These are phyloP conservation scores for Hemibagrus guttatus DNA, from an alignment of 2,797 vertebrate species.

Conservation along the genomic window DNA sequence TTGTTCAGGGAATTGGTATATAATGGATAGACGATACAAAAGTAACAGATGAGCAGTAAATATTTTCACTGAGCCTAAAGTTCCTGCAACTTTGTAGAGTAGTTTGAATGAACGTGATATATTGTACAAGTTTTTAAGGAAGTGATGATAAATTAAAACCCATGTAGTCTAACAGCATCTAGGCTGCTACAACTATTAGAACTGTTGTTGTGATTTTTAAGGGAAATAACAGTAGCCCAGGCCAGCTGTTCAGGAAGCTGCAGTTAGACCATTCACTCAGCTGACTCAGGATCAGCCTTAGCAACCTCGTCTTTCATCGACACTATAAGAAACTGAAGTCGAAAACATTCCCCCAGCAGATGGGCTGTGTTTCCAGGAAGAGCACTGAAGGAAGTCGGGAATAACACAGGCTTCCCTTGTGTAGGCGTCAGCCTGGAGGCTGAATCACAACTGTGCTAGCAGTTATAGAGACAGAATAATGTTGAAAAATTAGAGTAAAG, in stretches of 20 bases:
- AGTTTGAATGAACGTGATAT: too few relatives aligned
- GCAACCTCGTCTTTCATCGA: slow-evolving; percentile 14
- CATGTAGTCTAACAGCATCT: neutral
- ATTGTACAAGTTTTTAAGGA: too few relatives aligned
- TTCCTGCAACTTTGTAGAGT: too few relatives aligned
- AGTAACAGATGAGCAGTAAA: neutral
- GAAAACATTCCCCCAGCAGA: slow-evolving; percentile 37
- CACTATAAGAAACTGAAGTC: neutral
- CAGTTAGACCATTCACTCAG: neutral
- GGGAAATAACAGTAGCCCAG: slow-evolving; percentile 28
- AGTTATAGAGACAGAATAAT: neutral
- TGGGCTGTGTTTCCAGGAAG: slow-evolving; percentile 35
- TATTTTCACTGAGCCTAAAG: neutral
- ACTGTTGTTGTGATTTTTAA: slow-evolving; percentile 20
- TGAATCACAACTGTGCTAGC: neutral
- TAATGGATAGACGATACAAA: neutral
- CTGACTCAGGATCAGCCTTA: slow-evolving; percentile 32
- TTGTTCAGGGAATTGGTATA: too few relatives aligned
- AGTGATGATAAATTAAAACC: neutral
- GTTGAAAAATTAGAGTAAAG: neutral
- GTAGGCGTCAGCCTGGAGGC: slow-evolving; percentile 18
- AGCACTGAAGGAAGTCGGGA: slow-evolving; percentile 50
- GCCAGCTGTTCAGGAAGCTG: slow-evolving; percentile 35
- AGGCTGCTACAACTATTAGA: neutral
- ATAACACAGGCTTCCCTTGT: slow-evolving; percentile 33